Base-by-base conservation (phyloP, 1,140 invertebrate genomes). In the Dreissena rostriformis region DNA sequence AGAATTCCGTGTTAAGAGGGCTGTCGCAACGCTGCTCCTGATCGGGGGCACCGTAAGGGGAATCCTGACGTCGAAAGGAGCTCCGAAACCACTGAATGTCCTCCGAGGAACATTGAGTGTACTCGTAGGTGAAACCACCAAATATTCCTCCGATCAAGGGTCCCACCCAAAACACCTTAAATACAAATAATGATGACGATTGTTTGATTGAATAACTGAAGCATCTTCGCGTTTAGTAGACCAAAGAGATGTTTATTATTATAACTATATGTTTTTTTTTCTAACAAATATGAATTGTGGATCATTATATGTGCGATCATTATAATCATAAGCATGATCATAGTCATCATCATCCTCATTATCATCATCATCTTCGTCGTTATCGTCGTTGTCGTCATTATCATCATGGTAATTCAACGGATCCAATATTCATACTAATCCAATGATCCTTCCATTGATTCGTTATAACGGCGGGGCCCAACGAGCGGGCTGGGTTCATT, bases 381-480 rank as follows among this genome's bases (percentile, higher is more conserved):
- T n/a, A n/a, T n/a, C n/a, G n/a, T n/a, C n/a, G n/a, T n/a, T n/a
- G n/a, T n/a, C n/a, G n/a, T n/a, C n/a, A n/a, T n/a, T n/a, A n/a
- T n/a, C n/a, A n/a, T n/a, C n/a, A n/a, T n/a, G n/a, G n/a, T n/a
- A n/a, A n/a, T n/a, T n/a, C n/a, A n/a, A n/a, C n/a, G n/a, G n/a
- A n/a, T n/a, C n/a, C n/a, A n/a, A n/a, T n/a, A 12, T 57, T 57
- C 53, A 57, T n/a, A n/a, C 95, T 95, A 94, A 97, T 96, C 97
- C 97, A 98, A 57, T 91, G 88, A 52, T 91, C 63, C 17, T 94
- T 93, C 97, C 97, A 99, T 24, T 94, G 82, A 52, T 96, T 96
- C 86, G 95, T 94, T 1, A 98, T 95, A 4, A 91, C 87, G 26
- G 91, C 89, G 7, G 91, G 91, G 24, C 91, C 91, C 28, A 92